Conservation (phyloP, 2,113 vertebrate species). For the Capreolus pygargus region DNA sequence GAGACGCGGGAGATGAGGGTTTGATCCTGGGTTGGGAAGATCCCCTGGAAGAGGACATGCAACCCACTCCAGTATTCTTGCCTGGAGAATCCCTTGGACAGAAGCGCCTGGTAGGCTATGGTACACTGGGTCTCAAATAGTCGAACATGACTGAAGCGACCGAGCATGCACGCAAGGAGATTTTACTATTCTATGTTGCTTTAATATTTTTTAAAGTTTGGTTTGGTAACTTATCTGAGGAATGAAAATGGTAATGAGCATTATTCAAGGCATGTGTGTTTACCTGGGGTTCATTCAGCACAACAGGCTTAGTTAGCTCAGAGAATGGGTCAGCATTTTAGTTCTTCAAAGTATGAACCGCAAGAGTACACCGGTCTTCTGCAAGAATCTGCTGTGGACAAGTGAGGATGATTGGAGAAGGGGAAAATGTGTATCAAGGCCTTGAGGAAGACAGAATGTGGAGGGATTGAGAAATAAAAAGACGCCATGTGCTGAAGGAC, state of each 20-base stretch:
- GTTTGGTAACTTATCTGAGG: slow-evolving; percentile 59
- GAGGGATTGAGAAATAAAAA: background rate
- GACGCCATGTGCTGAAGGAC: background rate
- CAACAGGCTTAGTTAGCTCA: background rate
- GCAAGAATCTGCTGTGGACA: slow-evolving; percentile 24
- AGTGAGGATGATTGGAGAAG: background rate
- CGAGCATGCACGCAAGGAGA: background rate
- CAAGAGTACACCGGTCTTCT: background rate
- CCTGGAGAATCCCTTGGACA: background rate
- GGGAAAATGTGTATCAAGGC: background rate
- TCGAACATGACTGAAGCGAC: background rate
- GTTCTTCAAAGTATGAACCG: background rate
- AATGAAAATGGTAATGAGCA: slow-evolving; percentile 24
- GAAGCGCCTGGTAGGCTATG: background rate
- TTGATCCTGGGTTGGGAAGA: background rate
- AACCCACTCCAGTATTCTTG: background rate
- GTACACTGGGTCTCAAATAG: background rate
- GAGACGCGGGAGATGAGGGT: background rate
- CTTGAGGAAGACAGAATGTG: background rate
- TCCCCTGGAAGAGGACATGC: background rate
- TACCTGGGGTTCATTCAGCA: background rate
- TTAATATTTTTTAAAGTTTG: slow-evolving; percentile 11
- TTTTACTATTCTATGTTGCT: slow-evolving; percentile 33
- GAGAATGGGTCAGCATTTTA: background rate
- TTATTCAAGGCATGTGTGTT: background rate